These are phyloP conservation scores for Oceanodroma tethys DNA, from an alignment of 2,113 vertebrate species.

Conservation along the genomic window DNA sequence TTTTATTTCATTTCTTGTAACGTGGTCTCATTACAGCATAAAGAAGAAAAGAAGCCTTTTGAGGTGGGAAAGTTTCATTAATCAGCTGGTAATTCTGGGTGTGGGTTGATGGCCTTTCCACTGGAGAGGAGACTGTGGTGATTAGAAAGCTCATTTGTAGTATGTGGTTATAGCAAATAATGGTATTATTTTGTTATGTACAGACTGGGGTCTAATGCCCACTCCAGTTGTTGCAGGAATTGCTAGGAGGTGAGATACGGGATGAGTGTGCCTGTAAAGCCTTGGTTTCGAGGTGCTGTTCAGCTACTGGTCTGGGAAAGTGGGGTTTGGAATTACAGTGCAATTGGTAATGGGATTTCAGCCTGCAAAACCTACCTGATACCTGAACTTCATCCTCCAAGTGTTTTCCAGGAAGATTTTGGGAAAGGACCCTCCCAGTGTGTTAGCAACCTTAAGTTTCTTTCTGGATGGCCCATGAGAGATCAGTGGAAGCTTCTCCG, in stretches of 20 bases:
- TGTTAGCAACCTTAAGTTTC: neutral
- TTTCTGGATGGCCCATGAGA: neutral
- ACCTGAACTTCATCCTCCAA: neutral
- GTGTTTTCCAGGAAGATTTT: neutral
- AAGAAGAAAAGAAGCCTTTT: neutral
- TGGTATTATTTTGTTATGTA: fast-evolving
- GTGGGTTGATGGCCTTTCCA: neutral
- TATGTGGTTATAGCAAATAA: neutral
- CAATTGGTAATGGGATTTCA: neutral
- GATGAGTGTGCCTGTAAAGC: neutral
- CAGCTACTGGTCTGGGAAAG: neutral
- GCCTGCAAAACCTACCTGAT: neutral
- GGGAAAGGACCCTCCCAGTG: too few species aligned
- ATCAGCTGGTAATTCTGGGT: neutral
- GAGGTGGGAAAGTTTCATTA: neutral
- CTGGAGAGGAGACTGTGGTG: neutral
- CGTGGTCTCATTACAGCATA: neutral
- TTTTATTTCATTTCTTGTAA: neutral
- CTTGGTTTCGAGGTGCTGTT: neutral
- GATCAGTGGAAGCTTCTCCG: neutral
- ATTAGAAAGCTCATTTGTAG: neutral
- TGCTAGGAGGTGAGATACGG: neutral
- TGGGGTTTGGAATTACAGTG: neutral
- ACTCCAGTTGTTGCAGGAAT: neutral
- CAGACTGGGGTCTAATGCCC: neutral